Evolutionary conservation across 2,888 invertebrate genomes (phyloP).

Genomic region (Ormyrus rosae): DNA sequence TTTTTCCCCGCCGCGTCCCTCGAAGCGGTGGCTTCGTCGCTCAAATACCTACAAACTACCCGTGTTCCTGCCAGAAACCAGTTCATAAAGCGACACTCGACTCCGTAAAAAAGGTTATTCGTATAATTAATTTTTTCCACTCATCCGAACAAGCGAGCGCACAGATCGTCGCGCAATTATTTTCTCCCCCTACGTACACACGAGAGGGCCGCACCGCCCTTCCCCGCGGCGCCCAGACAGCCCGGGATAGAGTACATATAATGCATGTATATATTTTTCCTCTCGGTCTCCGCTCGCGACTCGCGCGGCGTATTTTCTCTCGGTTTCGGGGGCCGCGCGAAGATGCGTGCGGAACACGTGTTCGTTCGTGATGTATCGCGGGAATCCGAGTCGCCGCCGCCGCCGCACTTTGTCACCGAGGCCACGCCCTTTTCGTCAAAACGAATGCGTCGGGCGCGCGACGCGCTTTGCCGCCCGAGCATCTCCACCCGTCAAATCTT

Average conservation of each 20-base stretch:
- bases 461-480: constrained; percentile 4
- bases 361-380: constrained; percentile 63
- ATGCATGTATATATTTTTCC: constrained; percentile 13
- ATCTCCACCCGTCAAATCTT: constrained; percentile 43
- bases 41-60: no score
- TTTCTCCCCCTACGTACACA: no score
- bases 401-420: constrained; percentile 65
- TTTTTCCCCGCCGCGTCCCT: no score
- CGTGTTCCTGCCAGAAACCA: no score
- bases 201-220: no score
- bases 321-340: not conserved
- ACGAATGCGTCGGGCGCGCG: constrained; percentile 8
- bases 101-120: no score
- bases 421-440: constrained; percentile 64
- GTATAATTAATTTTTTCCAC: no score
- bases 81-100: no score
- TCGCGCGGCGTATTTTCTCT: constrained; percentile 30
- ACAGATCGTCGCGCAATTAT: no score
- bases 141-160: no score
- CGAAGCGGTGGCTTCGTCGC: no score
- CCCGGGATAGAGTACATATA: not conserved
- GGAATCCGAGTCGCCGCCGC: constrained; percentile 49
- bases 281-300: not conserved
- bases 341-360: constrained; percentile 64
- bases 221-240: no score